These are phyloP conservation scores for Metridium senile DNA, from an alignment of 92 coral and sea anemone genomes.

Conservation along the genomic window DNA sequence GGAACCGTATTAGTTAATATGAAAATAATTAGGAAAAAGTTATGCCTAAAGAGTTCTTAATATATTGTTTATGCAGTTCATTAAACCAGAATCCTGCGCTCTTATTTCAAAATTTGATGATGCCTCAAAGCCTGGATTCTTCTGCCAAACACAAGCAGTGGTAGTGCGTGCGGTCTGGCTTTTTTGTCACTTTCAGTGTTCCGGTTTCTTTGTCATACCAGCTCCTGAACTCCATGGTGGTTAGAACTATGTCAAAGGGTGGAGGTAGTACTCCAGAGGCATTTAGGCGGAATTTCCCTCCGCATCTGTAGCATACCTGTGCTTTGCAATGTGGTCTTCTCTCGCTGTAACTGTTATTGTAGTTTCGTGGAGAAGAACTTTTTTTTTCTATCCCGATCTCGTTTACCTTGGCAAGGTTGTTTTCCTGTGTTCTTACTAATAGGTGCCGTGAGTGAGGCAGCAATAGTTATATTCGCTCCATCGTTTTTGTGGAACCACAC, in stretches of 20 bases:
- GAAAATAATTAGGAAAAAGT: slow-evolving; percentile 4
- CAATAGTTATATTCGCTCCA: slow-evolving; percentile 17
- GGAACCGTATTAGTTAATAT: no score
- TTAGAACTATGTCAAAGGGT: slow-evolving; percentile 14
- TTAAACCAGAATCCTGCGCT: background rate
- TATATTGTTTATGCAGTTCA: slow-evolving; percentile 6
- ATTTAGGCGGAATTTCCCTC: slow-evolving; percentile 15
- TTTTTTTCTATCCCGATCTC: background rate
- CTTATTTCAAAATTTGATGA: slow-evolving; percentile 1
- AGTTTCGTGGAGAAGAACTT: no score
- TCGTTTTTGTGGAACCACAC: slow-evolving; percentile 19
- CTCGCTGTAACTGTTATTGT: background rate
- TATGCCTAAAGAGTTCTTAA: slow-evolving; percentile 1
- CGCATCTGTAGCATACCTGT: slow-evolving; percentile 21
- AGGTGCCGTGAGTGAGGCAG: slow-evolving; percentile 18
- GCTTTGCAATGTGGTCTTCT: slow-evolving; percentile 13
- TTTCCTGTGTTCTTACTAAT: slow-evolving; percentile 33
- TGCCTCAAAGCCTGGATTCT: slow-evolving; percentile 9
- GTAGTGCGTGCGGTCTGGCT: slow-evolving; percentile 14
- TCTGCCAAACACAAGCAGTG: slow-evolving; percentile 3
- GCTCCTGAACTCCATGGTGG: slow-evolving; percentile 16
- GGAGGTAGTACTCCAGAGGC: slow-evolving; percentile 15
- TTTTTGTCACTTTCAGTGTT: slow-evolving; percentile 1
- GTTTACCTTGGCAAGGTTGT: slow-evolving; percentile 10
- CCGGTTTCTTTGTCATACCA: slow-evolving; percentile 13